Evolutionary conservation across 2,888 invertebrate genomes (phyloP).

Genomic region (Gortyna flavago): DNA sequence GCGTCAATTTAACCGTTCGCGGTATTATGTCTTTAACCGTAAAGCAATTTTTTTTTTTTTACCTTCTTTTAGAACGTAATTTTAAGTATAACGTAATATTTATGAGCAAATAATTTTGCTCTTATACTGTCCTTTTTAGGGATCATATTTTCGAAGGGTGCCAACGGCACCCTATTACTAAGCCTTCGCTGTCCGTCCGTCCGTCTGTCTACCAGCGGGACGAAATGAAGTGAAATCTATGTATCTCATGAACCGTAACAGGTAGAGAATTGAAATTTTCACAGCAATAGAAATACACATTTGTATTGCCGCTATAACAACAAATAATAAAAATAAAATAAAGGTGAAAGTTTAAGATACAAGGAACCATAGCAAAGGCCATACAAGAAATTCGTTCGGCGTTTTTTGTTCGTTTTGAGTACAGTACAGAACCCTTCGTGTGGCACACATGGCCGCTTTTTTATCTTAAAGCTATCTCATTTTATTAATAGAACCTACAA

Average conservation of each 20-base stretch:
- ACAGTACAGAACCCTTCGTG: too few relatives aligned
- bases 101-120: not conserved
- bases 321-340: not conserved
- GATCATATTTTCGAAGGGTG: not conserved
- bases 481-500: conserved; percentile 15
- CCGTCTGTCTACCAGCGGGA: not conserved
- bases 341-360: not conserved
- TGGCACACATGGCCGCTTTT: not conserved
- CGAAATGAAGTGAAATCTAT: not conserved
- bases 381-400: not conserved
- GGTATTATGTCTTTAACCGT: not conserved
- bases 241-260: not conserved
- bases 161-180: not conserved
- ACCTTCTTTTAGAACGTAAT: not conserved
- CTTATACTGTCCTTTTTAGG: not conserved
- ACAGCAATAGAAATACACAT: not conserved
- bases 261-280: not conserved
- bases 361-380: not conserved
- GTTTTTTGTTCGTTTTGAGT: not conserved
- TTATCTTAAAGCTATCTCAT: not conserved
- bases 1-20: not conserved
- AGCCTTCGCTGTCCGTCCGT: not conserved
- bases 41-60: not conserved
- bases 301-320: not conserved
- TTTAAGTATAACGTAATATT: not conserved